A percentile compares a stretch with the other conserved stretches of the same genome.
phyloP scores from a whole-genome alignment of 2,113 vertebrate species.

The Dryoscopus gambensis region DNA sequence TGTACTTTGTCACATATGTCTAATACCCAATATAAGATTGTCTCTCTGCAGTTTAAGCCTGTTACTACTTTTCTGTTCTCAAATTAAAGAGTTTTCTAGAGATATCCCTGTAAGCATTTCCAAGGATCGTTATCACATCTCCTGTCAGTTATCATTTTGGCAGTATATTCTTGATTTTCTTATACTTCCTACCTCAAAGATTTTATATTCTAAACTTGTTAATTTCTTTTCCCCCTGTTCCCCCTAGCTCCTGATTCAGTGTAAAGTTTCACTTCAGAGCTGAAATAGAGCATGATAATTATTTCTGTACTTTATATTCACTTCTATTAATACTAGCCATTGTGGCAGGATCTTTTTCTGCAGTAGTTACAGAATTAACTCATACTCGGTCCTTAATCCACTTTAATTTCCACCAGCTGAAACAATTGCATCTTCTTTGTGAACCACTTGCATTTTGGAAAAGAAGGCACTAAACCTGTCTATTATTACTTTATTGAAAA shows the following conservation, averaged over 20 bases:
- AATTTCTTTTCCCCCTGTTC: background rate
- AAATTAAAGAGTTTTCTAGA: background rate
- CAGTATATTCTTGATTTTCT: background rate
- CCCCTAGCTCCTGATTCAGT: background rate
- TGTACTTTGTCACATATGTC: background rate
- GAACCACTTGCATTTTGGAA: background rate
- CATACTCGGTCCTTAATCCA: background rate
- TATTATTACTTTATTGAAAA: background rate
- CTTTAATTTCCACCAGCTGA: background rate
- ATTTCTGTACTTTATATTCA: background rate
- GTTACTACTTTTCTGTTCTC: background rate
- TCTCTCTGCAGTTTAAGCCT: background rate
- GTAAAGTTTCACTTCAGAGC: background rate
- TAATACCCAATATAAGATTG: background rate
- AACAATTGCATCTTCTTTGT: background rate
- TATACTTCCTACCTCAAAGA: background rate
- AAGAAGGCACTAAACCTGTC: background rate
- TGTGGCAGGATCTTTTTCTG: background rate
- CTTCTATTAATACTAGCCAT: background rate
- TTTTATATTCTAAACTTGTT: background rate
- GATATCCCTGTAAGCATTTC: background rate
- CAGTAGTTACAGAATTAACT: background rate
- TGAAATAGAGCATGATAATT: background rate
- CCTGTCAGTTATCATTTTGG: background rate
- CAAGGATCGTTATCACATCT: background rate